These are phyloP conservation scores for Aurelia sp. DNA, from an alignment of 30 jellyfish, hydroid and myxozoan genomes.

Conservation along the genomic window DNA sequence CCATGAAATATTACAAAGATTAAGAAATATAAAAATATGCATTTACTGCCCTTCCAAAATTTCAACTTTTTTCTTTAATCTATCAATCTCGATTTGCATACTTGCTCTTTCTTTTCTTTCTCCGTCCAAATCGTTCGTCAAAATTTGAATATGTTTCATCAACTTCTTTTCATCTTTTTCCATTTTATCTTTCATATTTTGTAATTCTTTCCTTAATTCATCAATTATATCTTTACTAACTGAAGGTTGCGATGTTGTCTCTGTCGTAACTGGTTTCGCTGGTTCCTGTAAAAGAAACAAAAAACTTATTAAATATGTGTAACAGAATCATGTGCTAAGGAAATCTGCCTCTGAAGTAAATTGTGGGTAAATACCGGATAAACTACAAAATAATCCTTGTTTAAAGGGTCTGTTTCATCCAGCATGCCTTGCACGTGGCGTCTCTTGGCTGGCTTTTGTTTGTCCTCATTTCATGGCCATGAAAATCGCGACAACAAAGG, in stretches of 20 bases:
- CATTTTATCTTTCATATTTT: constrained; percentile 46
- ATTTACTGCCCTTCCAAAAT: constrained; percentile 51
- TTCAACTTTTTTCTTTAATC: constrained; percentile 74
- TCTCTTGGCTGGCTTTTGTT: no score
- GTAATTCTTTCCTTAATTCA: constrained; percentile 48
- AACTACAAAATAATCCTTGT: no score
- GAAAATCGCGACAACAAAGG: no score
- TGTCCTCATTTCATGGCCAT: no score
- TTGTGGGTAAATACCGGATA: no score
- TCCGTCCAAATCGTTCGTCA: constrained; percentile 86
- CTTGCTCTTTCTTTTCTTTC: constrained; percentile 74
- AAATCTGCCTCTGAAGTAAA: no score
- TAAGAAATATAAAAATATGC: background rate
- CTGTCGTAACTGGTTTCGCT: background rate
- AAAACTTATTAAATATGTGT: no score
- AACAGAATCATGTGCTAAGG: no score
- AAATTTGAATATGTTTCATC: constrained; percentile 53
- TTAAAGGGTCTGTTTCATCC: no score
- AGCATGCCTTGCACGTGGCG: no score
- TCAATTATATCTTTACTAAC: constrained; percentile 30
- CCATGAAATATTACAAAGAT: no score
- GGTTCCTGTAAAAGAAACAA: constrained; percentile 11
- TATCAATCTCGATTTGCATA: constrained; percentile 85
- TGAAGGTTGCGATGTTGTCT: constrained; percentile 3
- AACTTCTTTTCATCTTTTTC: constrained; percentile 81